Evolutionary conservation across 1,140 invertebrate genomes (phyloP), one percentile per base, ranked within the genome.

Genomic region (Helicoverpa armigera): DNA sequence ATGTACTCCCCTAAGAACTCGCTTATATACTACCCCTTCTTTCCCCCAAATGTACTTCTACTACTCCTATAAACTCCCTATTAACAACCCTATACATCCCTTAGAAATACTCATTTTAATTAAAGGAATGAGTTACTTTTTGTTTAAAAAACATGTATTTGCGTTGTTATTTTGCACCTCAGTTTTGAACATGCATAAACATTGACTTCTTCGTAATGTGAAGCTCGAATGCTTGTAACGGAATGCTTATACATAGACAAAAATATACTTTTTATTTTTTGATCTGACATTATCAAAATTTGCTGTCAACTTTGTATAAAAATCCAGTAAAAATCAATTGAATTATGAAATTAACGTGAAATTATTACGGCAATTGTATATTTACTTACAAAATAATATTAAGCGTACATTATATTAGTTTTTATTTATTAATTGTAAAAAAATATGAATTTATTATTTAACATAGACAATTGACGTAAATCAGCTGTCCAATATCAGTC

Each of bases 381-480:
- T 29, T 9, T 31, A 23, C 2, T n/a, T 1, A 12, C 4, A 14
- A 1, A 3, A 54, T 72, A 43, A 23, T 54, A 54, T 29, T 29
- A 13, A 14, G 13, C 18, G 16, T 50, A 54, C 5, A 4, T n/a
- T 31, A 12, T n/a, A 51, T n/a, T n/a, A n/a, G 48, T 53, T 53
- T 31, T 72, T 14, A 61, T 63, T 76, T 63, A 76, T 29, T 76
- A 29, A n/a, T 12, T 18, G 13, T 12, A 2, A 14, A 48, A 63
- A 63, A 61, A 65, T 18, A 35, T 54, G 35, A 48, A 56, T 67
- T 63, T 23, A 53, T 69, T 63, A 63, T 79, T 4, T 58, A 63
- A 85, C 93, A 95, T 94, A 95, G 94, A 95, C 91, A 94, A 94
- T 90, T 94, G 92, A 95, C 92, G 92, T 94, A 94, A 94, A 95